These are phyloP conservation scores for Apantesis nais DNA, from an alignment of 2,888 invertebrate genomes.

Conservation along the genomic window DNA sequence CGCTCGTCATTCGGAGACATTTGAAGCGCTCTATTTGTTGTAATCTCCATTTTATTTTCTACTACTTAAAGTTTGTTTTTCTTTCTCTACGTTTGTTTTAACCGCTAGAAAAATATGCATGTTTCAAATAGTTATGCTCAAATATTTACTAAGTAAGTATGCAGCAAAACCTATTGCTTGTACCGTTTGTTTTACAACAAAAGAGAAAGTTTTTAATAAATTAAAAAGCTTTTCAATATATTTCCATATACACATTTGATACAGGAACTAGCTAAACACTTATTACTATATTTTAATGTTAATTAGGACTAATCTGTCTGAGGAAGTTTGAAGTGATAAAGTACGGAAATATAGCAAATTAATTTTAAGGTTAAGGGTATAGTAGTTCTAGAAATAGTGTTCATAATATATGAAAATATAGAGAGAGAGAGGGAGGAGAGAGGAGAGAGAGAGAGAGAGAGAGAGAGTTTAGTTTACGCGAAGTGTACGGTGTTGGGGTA, in stretches of 20 bases:
- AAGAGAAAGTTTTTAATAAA: not conserved
- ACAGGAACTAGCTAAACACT: not conserved
- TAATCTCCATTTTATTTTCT: slow-evolving; percentile 42
- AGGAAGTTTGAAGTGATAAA: not conserved
- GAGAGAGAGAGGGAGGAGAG: too few relatives aligned
- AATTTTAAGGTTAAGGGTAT: too few relatives aligned
- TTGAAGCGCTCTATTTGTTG: slow-evolving; percentile 37
- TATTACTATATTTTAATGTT: too few relatives aligned
- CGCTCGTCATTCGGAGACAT: slow-evolving; percentile 62
- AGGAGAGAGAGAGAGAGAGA: too few relatives aligned
- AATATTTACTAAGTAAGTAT: slow-evolving; percentile 18
- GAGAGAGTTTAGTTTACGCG: too few relatives aligned
- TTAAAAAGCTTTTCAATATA: not conserved
- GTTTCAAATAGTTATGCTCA: slow-evolving; percentile 46
- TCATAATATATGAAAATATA: too few relatives aligned
- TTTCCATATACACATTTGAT: not conserved
- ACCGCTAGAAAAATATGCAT: slow-evolving; percentile 35
- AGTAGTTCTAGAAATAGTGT: too few relatives aligned
- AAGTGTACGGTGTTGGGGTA: too few relatives aligned
- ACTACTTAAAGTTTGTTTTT: slow-evolving; percentile 15
- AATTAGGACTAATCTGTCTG: too few relatives aligned
- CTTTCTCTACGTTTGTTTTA: slow-evolving; percentile 5
- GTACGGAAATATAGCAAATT: not conserved
- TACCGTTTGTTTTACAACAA: not conserved
- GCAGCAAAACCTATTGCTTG: not conserved